These are phyloP conservation scores for Magallana angulata DNA, from an alignment of 1,140 invertebrate genomes.

Conservation along the genomic window DNA sequence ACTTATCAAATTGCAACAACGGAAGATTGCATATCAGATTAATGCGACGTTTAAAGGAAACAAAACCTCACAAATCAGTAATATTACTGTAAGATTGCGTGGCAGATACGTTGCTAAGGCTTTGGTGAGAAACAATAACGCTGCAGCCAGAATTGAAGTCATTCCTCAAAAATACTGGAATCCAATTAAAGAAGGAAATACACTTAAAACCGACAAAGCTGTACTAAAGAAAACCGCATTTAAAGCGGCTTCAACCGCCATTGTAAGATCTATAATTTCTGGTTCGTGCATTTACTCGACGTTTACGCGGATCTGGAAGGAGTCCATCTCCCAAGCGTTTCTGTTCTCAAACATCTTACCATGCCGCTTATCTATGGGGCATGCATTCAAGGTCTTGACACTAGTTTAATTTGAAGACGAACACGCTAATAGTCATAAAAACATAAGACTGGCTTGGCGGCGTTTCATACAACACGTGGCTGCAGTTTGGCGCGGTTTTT, in stretches of 20 bases:
- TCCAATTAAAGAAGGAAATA: too few relatives aligned
- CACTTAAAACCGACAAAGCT: too few relatives aligned
- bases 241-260: too few relatives aligned
- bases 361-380: background rate
- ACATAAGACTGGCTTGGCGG: background rate
- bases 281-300: too few relatives aligned
- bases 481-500: background rate
- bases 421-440: constrained; percentile 4
- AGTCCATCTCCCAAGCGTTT: background rate
- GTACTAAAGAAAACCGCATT: too few relatives aligned
- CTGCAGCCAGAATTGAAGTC: too few relatives aligned
- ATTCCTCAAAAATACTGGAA: too few relatives aligned
- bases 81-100: background rate
- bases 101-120: too few relatives aligned
- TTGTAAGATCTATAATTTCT: too few relatives aligned
- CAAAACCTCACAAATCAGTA: background rate
- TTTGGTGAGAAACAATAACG: too few relatives aligned
- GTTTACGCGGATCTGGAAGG: background rate
- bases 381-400: constrained; percentile 24
- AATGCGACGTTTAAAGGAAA: background rate
- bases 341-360: background rate
- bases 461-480: constrained; percentile 2
- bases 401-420: constrained; percentile 6
- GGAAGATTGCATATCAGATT: background rate
- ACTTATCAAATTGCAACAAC: background rate